Evolutionary conservation across 2,888 invertebrate genomes (phyloP).

Genomic region (Melanchra persicariae): DNA sequence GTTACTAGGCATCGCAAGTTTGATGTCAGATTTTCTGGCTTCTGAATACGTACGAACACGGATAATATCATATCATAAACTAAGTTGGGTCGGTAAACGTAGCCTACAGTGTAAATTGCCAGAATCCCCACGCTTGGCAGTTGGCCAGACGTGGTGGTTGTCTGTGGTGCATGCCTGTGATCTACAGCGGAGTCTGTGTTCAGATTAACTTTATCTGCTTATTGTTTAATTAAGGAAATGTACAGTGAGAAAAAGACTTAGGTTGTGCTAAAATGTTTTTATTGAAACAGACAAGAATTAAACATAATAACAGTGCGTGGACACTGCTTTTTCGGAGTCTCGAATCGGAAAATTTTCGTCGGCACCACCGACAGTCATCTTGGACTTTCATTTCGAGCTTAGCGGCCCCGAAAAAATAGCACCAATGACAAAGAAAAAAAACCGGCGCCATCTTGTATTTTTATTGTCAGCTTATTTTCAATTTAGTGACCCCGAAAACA

Average conservation of each 20-base stretch:
- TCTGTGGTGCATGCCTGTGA: conserved; percentile 38
- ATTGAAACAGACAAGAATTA: not conserved
- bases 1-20: not conserved
- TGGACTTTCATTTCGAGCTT: too few species aligned
- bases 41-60: conserved; percentile 10
- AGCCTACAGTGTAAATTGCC: conserved; percentile 34
- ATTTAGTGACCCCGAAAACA: not conserved
- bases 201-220: conserved; percentile 33
- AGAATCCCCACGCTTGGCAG: conserved; percentile 41
- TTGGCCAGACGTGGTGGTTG: conserved; percentile 40
- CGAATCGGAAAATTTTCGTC: too few species aligned
- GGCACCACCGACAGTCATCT: too few species aligned
- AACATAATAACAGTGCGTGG: too few species aligned
- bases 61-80: conserved; percentile 36
- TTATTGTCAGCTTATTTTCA: too few species aligned
- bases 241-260: not conserved
- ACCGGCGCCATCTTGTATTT: too few species aligned
- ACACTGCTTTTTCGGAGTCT: too few species aligned
- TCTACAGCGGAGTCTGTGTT: conserved; percentile 25
- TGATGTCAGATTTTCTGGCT: not conserved
- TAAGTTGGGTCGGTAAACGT: conserved; percentile 26
- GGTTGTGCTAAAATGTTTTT: not conserved
- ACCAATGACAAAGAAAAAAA: too few species aligned
- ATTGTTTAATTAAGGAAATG: conserved; percentile 41
- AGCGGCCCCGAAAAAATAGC: not conserved